Evolutionary conservation across 2,113 vertebrate genomes (phyloP), one percentile per base, ranked within the genome.

Genomic region (Ceyx margarethae): DNA sequence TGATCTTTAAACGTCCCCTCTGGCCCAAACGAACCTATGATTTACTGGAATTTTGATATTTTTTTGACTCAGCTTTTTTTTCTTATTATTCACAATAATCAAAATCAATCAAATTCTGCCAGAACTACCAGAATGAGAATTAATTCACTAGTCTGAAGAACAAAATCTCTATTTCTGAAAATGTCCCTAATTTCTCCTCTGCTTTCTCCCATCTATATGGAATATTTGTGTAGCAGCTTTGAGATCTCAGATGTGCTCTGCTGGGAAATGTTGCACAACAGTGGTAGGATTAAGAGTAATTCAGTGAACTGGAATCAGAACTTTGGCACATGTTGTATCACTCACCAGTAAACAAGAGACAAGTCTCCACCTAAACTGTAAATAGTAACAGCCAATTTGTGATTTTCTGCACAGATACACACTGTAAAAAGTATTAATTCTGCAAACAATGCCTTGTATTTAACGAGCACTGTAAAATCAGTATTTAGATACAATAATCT

Each of bases 371-470:
- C 56, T 58, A 33, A 78, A 65, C 5, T 33, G 25, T 19, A 51
- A 60, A 50, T 13, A 66, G 60, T 26, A 72, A 13, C 3, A 29
- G 2, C 12, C 42, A 80, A 15, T 57, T 68, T 40, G 13, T 50
- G 21, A 48, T 42, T 85, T 88, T 29, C 45, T 78, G 48, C 2
- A 3, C 6, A 16, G 22, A 46, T 21, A n/a, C 6, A 42, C 5
- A 28, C 5, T 0, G 0, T n/a, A 69, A 77, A 93, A 66, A 56
- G 0, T 16, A 78, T 3, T 57, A 18, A 6, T 31, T 72, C 66
- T 68, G 15, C 64, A 65, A 83, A 15, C 9, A 48, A 58, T 26
- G 17, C 11, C 11, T 2, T 88, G 40, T 10, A 54, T 86, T 67
- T 31, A 33, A 50, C 4, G 29, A 81, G 20, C 6, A 50, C 8